Base-by-base conservation (phyloP, 2,888 invertebrate genomes). In the Hirtodrosophila trivittata region DNA sequence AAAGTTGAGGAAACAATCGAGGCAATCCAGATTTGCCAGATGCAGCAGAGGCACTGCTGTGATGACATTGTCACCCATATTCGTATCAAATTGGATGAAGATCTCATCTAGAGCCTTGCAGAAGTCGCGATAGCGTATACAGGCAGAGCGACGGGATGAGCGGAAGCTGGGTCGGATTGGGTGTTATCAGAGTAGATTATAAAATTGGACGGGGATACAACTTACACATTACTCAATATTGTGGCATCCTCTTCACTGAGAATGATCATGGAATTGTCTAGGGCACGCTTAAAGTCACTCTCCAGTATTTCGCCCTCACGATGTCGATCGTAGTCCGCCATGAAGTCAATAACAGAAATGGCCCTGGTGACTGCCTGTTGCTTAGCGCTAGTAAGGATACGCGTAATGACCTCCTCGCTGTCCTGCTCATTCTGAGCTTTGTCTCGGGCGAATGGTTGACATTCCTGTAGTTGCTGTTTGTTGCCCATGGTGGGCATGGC, bases 381-480 rank as follows among this genome's bases (percentile, higher is more conserved):
- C 89, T 95, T 95, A 72, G 95, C 93, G 90, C 94, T 95, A 12
- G 95, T 94, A 50, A 96, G 91, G 64, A 95, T 93, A 75, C 93
- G 92, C 37, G 95, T 93, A 68, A 95, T 94, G 86, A 56, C 55
- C 55, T 88, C 88, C 21, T 89, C 89, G 47, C 52, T 87, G 12
- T 95, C 93, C 0, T 92, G 92, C 87, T 59, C 46, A 1, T 46
- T 51, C 1, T 41, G 51, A 1, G 94, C 93, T 0, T 92, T 92
- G 85, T 95, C 93, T 26, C 92, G 68, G 1, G 55, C 33, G 14
- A 62, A 66, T 12, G 60, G 59, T 1, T 78, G 77, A 26, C 87
- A 87, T 8, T 77, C 76, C 1, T 57, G 35, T 1, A 74, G 62
- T 10, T 76, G 51, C 6, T 72, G 63, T n/a, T 76, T 68, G 8